Conservation (phyloP, 2,113 vertebrate genomes). For the Phrynocephalus versicolor region DNA sequence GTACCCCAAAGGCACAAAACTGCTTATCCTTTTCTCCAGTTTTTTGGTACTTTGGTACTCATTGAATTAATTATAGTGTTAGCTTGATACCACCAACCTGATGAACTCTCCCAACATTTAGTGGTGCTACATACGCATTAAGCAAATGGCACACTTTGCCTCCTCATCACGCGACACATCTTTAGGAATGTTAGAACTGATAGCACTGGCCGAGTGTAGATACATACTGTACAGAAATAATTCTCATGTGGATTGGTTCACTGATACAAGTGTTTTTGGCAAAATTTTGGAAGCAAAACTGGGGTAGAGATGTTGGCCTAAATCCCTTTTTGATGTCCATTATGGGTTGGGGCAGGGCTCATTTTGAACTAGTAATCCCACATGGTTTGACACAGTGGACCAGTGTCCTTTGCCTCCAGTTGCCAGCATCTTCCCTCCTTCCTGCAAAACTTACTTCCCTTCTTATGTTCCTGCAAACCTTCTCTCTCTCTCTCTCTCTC, state of each 20-base stretch:
- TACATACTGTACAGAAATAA: neutral
- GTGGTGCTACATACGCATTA: neutral
- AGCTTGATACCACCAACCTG: neutral
- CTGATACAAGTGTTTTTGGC: neutral
- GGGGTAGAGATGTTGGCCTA: too few relatives aligned
- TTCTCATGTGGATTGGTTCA: neutral
- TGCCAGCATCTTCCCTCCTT: too few relatives aligned
- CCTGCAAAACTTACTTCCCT: too few relatives aligned
- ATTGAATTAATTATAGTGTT: neutral
- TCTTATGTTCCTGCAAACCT: too few relatives aligned
- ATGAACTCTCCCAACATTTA: neutral
- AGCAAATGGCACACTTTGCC: too few relatives aligned
- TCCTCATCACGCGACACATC: neutral
- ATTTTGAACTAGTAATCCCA: too few relatives aligned
- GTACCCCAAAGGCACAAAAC: neutral
- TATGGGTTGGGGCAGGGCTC: too few relatives aligned
- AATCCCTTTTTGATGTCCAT: too few relatives aligned
- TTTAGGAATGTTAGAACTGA: neutral
- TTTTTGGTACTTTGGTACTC: neutral
- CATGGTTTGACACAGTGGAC: too few relatives aligned
- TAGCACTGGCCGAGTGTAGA: neutral
- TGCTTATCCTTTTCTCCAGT: neutral
- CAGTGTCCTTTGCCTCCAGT: too few relatives aligned
- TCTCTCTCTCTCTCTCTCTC: too few relatives aligned
- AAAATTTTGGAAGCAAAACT: neutral